Evolutionary conservation across 2,113 vertebrate species (phyloP).

Genomic region (Aplodontia rufa): DNA sequence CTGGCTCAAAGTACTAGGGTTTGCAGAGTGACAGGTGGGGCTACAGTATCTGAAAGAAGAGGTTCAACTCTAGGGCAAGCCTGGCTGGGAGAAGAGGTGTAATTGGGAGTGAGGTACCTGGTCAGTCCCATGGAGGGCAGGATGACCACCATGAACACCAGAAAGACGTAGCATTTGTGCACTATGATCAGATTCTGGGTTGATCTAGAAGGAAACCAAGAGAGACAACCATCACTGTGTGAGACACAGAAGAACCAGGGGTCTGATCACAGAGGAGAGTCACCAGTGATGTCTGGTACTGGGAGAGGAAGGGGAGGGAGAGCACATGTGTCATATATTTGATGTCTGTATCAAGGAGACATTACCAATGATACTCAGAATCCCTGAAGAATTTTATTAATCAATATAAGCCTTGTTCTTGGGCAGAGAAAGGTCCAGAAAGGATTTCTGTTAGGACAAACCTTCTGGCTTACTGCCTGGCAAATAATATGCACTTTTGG

Average conservation of each 20-base stretch:
- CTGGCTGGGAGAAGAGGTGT: background rate
- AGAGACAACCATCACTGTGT: background rate
- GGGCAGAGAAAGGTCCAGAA: background rate
- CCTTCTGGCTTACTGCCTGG: background rate
- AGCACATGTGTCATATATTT: background rate
- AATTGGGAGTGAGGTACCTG: slow-evolving; percentile 85
- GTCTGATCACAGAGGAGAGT: background rate
- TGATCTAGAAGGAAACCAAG: slow-evolving; percentile 85
- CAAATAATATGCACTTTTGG: background rate
- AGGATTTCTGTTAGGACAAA: background rate
- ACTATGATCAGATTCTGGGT: slow-evolving; percentile 95
- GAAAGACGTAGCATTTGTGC: slow-evolving; percentile 96
- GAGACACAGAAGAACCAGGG: background rate
- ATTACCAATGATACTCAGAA: background rate
- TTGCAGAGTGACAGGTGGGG: background rate
- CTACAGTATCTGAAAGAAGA: background rate
- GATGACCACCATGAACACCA: slow-evolving; percentile 98
- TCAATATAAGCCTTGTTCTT: background rate
- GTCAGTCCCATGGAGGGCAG: slow-evolving; percentile 95
- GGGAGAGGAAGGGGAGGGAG: background rate
- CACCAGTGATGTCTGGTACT: background rate
- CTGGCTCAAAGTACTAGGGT: background rate
- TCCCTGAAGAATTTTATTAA: background rate
- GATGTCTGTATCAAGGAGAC: background rate
- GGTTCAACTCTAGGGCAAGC: background rate